Conservation (phyloP, 2,113 vertebrate genomes). For the Agelaius phoeniceus region DNA sequence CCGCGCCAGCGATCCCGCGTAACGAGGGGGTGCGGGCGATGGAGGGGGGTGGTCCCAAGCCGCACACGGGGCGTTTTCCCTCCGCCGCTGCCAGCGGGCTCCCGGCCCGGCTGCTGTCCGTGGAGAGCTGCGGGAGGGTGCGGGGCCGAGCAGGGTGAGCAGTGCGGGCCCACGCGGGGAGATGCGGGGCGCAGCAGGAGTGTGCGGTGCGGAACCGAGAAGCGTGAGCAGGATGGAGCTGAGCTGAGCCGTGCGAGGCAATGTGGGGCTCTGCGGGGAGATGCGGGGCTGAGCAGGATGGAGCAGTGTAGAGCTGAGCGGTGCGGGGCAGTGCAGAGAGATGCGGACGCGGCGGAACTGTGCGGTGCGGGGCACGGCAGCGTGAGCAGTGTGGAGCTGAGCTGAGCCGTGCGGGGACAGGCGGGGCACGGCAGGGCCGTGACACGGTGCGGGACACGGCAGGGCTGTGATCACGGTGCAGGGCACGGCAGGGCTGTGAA, state of each 20-base stretch:
- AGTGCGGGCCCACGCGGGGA: background rate
- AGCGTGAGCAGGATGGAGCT: background rate
- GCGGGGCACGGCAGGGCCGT: no score
- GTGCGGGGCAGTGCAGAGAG: background rate
- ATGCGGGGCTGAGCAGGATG: background rate
- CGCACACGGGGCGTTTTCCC: background rate
- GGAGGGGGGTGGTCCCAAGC: background rate
- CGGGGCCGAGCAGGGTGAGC: background rate
- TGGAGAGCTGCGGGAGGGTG: background rate
- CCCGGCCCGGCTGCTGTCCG: slow-evolving; percentile 37
- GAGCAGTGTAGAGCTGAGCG: background rate
- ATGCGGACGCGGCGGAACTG: background rate
- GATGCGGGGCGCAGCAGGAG: background rate
- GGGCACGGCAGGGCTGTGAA: no score
- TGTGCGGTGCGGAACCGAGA: background rate
- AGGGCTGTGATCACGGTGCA: no score
- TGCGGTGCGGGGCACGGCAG: background rate
- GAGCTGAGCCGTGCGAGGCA: background rate
- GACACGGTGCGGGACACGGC: no score
- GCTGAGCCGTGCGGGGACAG: no score
- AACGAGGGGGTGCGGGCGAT: background rate
- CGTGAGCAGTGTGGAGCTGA: no score
- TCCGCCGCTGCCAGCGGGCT: background rate
- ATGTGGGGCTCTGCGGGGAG: background rate
- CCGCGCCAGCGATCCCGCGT: background rate